Base-by-base conservation (phyloP, 2,113 vertebrate genomes). In the Recurvirostra avosetta region DNA sequence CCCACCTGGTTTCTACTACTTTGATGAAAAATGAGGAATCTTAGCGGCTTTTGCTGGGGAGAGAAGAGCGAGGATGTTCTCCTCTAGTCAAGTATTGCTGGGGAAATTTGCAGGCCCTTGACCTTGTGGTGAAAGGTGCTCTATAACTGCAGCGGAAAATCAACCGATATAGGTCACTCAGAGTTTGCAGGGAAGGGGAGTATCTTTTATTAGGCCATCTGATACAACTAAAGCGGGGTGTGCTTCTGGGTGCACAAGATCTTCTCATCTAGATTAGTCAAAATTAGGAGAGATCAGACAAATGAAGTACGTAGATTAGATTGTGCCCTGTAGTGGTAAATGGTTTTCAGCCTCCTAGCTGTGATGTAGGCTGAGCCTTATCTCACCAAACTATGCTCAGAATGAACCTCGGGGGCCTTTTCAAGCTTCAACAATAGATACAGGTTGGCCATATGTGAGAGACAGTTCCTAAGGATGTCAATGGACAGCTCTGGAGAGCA, bases 231-330 rank as follows among this genome's bases (percentile, higher is more conserved):
- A 80, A 92, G 26, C 84, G 17, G 27, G 62, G 86, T 71, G 45
- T 78, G 84, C 73, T 96, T 45, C 87, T 21, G 26, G 93, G 52
- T 52, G 79, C 83, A 38, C 15, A 10, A 41, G 66, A 90, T 75
- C 68, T 34, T 63, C 72, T 94, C 68, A 56, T 91, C 74, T 72
- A 56, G 87, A 90, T 96, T 18, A 85, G 65, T 32, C 27, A 82
- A 90, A 95, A 95, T 86, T 66, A 94, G 68, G 68, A 70, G 90
- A 93, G 63, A 90, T 93, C 74, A 95, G 92, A 88, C 78, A 91
- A 94, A 90, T 4, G 34, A 47, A 88, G 65, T 26, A 17, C 2
- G 67, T n/a, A 79, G 93, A 93, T 94, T 70, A 88, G 72, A 23
- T 21, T 86, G 92, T 84, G 82, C 90, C 94, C 87, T 32, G 92